Percentiles rank a stretch among this genome's conserved stretches.
These are phyloP conservation scores for Oryctes rhinoceros DNA, from an alignment of 1,140 invertebrate genomes.

Conservation along the genomic window DNA sequence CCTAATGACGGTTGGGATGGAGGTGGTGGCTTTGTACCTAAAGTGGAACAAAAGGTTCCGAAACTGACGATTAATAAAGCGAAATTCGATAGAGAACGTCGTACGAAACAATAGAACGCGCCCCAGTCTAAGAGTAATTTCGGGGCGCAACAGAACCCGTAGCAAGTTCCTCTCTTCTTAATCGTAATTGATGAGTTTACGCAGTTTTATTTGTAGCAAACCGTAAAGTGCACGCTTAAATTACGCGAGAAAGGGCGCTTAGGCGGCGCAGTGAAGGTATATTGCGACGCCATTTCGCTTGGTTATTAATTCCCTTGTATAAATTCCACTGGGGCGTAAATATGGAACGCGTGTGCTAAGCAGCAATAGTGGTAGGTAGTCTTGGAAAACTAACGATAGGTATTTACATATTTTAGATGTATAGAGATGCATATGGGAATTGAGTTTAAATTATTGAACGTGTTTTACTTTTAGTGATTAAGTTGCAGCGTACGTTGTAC, in stretches of 20 bases:
- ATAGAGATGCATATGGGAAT: neutral
- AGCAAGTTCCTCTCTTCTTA: conserved; percentile 9
- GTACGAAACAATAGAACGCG: conserved; percentile 6
- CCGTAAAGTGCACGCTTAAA: conserved; percentile 21
- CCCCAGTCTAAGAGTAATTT: conserved; percentile 4
- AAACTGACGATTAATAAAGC: conserved; percentile 1
- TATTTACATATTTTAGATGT: conserved; percentile 14
- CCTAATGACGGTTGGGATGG: neutral
- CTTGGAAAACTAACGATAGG: neutral
- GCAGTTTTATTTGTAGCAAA: conserved; percentile 22
- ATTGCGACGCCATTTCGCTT: neutral
- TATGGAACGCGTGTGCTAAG: neutral
- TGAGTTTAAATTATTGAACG: neutral
- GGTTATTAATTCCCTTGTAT: conserved; percentile 19
- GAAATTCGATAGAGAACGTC: conserved; percentile 18
- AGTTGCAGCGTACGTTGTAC: neutral
- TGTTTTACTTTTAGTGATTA: neutral
- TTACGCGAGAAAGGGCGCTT: neutral
- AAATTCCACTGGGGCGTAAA: conserved; percentile 11
- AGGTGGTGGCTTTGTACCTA: neutral
- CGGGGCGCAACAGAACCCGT: neutral
- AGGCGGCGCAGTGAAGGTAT: neutral
- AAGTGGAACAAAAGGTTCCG: neutral
- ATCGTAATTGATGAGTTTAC: conserved; percentile 18
- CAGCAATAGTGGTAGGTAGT: neutral